Conservation (phyloP, 37 sponge, comb jelly and placozoan species). For the Oscarella lobularis region DNA sequence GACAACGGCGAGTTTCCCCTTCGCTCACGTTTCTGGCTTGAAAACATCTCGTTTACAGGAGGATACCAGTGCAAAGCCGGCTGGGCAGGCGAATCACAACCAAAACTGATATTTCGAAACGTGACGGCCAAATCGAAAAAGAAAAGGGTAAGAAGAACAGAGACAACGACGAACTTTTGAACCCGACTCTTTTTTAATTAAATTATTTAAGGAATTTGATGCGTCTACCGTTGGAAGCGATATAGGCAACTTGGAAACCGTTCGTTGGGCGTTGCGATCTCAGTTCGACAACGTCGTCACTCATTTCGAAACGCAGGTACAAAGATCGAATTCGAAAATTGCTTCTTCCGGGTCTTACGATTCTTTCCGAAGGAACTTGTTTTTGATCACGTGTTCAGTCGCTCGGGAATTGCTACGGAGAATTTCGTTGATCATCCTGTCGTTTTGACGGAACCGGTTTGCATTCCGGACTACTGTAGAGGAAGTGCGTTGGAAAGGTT, state of each 20-base stretch:
- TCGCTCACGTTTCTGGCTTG: no score
- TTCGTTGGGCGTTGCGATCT: constrained; percentile 58
- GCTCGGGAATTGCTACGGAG: constrained; percentile 53
- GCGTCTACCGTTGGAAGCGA: constrained; percentile 63
- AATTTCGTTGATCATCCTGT: constrained; percentile 47
- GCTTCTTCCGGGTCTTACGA: no score
- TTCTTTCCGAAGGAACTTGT: constrained; percentile 85
- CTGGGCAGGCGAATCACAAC: constrained; percentile 52
- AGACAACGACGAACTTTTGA: no score
- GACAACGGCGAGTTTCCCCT: background rate
- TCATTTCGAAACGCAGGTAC: constrained; percentile 44
- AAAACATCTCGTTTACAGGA: constrained; percentile 20
- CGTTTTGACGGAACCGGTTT: constrained; percentile 79
- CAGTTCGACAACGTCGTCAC: constrained; percentile 86
- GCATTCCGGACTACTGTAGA: constrained; percentile 82
- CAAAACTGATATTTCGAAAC: constrained; percentile 63
- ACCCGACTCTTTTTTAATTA: background rate
- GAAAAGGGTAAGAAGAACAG: constrained; percentile 40
- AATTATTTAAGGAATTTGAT: constrained; percentile 50
- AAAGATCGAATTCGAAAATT: background rate
- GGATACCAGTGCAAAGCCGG: constrained; percentile 64
- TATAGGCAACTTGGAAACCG: constrained; percentile 63
- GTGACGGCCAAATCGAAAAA: constrained; percentile 44
- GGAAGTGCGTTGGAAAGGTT: no score
- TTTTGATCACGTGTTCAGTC: constrained; percentile 62